Conservation (phyloP, 2,797 vertebrate genomes). For the Spea hammondii region DNA sequence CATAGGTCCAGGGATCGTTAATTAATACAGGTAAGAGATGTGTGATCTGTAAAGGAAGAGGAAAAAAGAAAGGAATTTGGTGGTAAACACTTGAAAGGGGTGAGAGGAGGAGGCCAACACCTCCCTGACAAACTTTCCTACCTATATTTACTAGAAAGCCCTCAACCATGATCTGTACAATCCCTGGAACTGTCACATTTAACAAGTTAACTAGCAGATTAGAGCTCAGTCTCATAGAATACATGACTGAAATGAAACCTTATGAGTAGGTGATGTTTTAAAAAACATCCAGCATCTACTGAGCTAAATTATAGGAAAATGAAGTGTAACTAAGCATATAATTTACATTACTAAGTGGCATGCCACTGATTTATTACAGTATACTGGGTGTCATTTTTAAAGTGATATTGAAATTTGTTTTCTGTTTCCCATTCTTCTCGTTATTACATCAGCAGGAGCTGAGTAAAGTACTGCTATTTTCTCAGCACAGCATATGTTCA, state of each 20-base stretch:
- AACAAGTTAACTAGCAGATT: background rate
- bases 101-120: no score
- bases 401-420: conserved; percentile 46
- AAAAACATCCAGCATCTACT: conserved; percentile 47
- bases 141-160: no score
- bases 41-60: no score
- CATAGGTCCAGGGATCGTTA: no score
- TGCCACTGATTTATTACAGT: conserved; percentile 57
- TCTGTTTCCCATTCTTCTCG: conserved; percentile 22
- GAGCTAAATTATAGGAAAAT: conserved; percentile 52
- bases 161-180: no score
- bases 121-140: no score
- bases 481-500: conserved; percentile 10
- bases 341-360: conserved; percentile 56
- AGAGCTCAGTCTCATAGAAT: background rate
- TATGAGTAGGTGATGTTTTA: conserved; percentile 30
- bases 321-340: conserved; percentile 48
- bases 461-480: conserved; percentile 20
- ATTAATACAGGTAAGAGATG: no score
- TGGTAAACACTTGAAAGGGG: no score
- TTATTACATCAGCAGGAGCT: conserved; percentile 15
- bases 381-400: conserved; percentile 53
- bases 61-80: no score
- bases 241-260: background rate
- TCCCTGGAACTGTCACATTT: no score